phyloP scores from a whole-genome alignment of 2,797 vertebrate species.

The Galaxias olidus region DNA sequence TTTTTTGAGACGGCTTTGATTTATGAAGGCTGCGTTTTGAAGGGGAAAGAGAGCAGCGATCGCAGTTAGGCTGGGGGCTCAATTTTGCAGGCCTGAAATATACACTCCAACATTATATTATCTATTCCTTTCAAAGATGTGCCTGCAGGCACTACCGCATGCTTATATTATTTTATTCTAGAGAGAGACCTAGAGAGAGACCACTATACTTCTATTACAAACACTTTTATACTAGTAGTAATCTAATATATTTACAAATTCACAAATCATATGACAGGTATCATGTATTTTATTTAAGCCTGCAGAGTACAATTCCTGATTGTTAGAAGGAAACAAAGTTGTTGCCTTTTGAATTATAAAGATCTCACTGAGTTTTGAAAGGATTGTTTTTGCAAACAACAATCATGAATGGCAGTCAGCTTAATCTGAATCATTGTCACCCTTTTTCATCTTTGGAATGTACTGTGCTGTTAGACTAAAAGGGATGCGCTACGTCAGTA shows the following conservation, averaged over 20 bases:
- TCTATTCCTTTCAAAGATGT: neutral
- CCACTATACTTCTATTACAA: too few relatives aligned
- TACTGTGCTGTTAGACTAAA: slow-evolving; percentile 1
- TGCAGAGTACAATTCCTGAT: too few relatives aligned
- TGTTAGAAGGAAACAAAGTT: too few relatives aligned
- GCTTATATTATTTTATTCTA: too few relatives aligned
- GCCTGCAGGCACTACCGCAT: neutral
- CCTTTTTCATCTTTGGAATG: neutral
- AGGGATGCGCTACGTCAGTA: neutral
- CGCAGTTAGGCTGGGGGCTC: neutral
- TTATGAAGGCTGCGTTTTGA: neutral
- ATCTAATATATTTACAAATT: too few relatives aligned
- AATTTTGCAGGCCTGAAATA: slow-evolving; percentile 3
- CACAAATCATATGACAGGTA: too few relatives aligned
- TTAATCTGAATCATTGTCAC: neutral
- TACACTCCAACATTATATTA: neutral
- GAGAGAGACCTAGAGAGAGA: too few relatives aligned
- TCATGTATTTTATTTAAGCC: too few relatives aligned
- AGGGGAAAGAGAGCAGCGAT: neutral
- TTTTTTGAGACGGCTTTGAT: slow-evolving; percentile 9
- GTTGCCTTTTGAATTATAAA: too few relatives aligned
- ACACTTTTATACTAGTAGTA: too few relatives aligned
- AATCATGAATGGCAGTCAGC: neutral
- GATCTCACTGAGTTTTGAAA: too few relatives aligned
- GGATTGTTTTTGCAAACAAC: too few relatives aligned